Base-by-base conservation (phyloP, 2,113 vertebrate genomes). In the Sitta europaea region DNA sequence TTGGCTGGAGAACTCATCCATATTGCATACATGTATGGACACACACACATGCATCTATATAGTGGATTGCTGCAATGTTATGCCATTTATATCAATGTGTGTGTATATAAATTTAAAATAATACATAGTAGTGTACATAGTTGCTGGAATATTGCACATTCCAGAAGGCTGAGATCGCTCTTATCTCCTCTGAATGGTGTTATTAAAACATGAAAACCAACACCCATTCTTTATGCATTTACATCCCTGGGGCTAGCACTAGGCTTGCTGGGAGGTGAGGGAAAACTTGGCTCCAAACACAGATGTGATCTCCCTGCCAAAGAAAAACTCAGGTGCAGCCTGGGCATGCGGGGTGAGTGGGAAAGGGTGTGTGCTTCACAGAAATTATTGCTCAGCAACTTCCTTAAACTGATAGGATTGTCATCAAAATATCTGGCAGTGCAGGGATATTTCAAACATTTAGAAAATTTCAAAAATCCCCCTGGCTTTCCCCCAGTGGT, bases 341-440 rank as follows among this genome's bases (percentile, higher is more conserved):
- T 1, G 65, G 28, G 43, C 1, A 0, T 0, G 5, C 4, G 36
- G 45, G 3, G 4, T 35, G 36, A 11, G 36, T 61, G 47, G 66
- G 62, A 62, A 80, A 61, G 35, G 53, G 63, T 31, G 53, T 65
- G 18, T 85, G 18, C 63, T 83, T 79, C 45, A 77, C 1, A 51
- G 67, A 86, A 82, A 21, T n/a, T 63, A 23, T 83, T 88, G 94
- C 61, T 84, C 57, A 96, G 88, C 77, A 81, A 93, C 79, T 84
- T 36, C 33, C 25, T 90, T 70, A 33, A 57, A 83, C 85, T 24
- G 43, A 90, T 62, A 86, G 36, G 27, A 17, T 71, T 71, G 35
- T 40, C 63, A 51, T 38, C 0, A 4, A 73, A 63, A 16, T 33
- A 61, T 43, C 25, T 84, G 65, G 27, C 35, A 63, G 51, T 0